These are phyloP conservation scores for Albula glossodonta DNA, from an alignment of 2,113 vertebrate species.

Conservation along the genomic window DNA sequence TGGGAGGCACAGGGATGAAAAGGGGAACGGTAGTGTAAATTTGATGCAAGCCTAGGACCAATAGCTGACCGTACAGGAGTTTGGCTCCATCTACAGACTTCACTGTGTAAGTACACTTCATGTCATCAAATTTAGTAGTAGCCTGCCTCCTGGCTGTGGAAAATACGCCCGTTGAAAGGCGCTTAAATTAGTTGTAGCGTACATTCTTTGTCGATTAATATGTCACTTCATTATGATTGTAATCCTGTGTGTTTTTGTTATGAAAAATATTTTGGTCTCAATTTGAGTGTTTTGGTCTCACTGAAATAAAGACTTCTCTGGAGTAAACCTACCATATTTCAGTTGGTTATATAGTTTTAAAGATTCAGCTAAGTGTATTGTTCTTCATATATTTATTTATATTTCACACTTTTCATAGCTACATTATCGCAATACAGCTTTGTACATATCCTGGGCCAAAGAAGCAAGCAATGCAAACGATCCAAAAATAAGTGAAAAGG, in stretches of 20 bases:
- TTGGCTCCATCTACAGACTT: slow-evolving; percentile 13
- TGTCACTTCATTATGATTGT: not conserved
- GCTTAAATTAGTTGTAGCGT: not conserved
- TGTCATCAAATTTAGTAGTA: not conserved
- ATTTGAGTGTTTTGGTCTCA: not conserved
- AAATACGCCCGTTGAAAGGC: too few relatives aligned
- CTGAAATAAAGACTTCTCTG: not conserved
- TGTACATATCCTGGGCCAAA: too few relatives aligned
- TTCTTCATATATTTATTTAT: too few relatives aligned
- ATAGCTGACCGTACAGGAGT: not conserved
- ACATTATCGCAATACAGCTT: too few relatives aligned
- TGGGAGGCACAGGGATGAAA: not conserved
- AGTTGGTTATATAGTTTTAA: too few relatives aligned
- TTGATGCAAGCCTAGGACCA: not conserved
- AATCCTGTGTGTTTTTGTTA: not conserved
- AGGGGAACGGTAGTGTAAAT: not conserved
- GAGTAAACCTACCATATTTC: too few relatives aligned
- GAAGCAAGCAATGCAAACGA: too few relatives aligned
- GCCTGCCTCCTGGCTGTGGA: too few relatives aligned
- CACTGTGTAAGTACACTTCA: not conserved
- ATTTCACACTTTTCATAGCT: too few relatives aligned
- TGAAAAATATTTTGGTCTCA: not conserved
- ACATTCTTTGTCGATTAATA: not conserved
- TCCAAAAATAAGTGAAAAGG: too few relatives aligned
- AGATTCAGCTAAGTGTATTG: too few relatives aligned